These are phyloP conservation scores for Amphimallon solstitiale DNA, from an alignment of 2,888 invertebrate genomes.

Conservation along the genomic window DNA sequence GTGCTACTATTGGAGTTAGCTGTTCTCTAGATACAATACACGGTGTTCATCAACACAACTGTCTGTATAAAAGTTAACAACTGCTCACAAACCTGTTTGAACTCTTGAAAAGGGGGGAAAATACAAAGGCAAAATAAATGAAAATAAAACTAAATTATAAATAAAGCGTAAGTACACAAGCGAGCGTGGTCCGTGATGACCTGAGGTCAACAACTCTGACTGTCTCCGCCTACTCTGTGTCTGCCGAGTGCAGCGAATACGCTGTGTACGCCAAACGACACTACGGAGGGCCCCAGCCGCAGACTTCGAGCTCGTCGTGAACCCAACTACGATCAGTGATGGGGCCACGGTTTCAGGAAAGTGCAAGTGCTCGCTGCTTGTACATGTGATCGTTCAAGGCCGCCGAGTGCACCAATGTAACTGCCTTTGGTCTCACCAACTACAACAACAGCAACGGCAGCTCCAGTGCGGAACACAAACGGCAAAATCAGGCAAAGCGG, in stretches of 20 bases:
- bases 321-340: conserved; percentile 34
- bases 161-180: conserved; percentile 56
- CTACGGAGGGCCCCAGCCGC: conserved; percentile 41
- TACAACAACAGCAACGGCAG: not conserved
- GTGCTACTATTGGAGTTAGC: not conserved
- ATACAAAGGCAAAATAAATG: conserved; percentile 52
- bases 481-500: not conserved
- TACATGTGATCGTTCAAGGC: conserved; percentile 62
- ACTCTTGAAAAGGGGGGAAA: conserved; percentile 50
- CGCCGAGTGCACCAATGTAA: conserved; percentile 56
- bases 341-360: conserved; percentile 48
- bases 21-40: conserved; percentile 35
- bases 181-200: conserved; percentile 61
- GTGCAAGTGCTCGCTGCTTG: conserved; percentile 51
- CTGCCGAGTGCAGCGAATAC: conserved; percentile 50
- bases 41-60: conserved; percentile 45
- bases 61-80: conserved; percentile 48
- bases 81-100: conserved; percentile 51
- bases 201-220: conserved; percentile 64
- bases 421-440: conserved; percentile 47
- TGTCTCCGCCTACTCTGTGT: conserved; percentile 63
- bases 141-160: conserved; percentile 57
- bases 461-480: not conserved
- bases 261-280: conserved; percentile 46
- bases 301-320: conserved; percentile 44